These are phyloP conservation scores for Isichthys henryi DNA, from an alignment of 2,113 vertebrate species.

Conservation along the genomic window DNA sequence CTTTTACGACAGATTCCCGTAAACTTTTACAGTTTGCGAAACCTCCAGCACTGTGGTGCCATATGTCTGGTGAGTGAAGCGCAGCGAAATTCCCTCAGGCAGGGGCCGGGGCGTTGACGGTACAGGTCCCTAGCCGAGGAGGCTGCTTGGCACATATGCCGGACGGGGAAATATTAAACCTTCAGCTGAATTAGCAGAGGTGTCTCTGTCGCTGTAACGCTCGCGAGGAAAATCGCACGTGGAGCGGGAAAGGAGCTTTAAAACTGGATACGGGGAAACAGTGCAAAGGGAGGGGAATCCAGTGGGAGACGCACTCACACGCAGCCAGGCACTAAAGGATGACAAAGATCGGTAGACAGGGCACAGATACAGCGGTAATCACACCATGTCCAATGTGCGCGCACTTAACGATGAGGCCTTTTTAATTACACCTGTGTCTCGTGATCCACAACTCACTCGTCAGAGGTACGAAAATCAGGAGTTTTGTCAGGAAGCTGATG, in stretches of 20 bases:
- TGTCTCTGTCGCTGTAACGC: not conserved
- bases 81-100: not conserved
- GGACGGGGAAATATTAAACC: not conserved
- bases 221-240: not conserved
- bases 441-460: not conserved
- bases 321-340: not conserved
- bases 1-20: not conserved
- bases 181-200: not conserved
- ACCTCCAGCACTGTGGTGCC: not conserved
- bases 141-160: not conserved
- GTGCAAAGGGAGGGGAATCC: not conserved
- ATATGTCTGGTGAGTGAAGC: slow-evolving; percentile 14
- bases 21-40: slow-evolving; percentile 1
- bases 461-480: not conserved
- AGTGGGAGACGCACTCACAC: not conserved
- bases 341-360: not conserved
- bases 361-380: not conserved
- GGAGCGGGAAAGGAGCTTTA: not conserved
- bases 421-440: not conserved
- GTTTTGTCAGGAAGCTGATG: not conserved
- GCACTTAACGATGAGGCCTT: not conserved
- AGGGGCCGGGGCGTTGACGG: not conserved
- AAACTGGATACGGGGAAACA: not conserved
- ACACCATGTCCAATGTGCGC: not conserved
- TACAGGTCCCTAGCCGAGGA: not conserved